A percentile compares a stretch with the other conserved stretches of the same genome.
Evolutionary conservation across 2,888 invertebrate species (phyloP).

Genomic region (Meta bourneti): DNA sequence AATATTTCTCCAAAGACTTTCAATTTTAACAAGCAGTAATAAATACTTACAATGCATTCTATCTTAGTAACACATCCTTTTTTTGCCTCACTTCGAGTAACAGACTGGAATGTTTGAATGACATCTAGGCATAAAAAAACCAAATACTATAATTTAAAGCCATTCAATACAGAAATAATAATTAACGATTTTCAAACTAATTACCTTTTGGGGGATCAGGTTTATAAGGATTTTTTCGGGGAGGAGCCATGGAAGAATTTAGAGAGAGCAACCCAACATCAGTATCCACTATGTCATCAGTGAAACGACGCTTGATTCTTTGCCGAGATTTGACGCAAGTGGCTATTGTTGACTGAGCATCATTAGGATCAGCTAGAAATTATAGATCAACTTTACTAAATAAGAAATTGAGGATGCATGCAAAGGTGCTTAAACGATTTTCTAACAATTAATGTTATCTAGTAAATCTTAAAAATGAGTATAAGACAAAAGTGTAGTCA

Average conservation of each 20-base stretch:
- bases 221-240: conserved; percentile 27
- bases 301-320: conserved; percentile 68
- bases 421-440: not conserved
- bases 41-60: conserved; percentile 70
- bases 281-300: conserved; percentile 73
- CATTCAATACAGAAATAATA: not conserved
- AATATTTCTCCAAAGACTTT: too few relatives aligned
- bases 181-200: not conserved
- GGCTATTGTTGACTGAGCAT: conserved; percentile 69
- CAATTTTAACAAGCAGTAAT: not conserved
- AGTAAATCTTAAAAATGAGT: not conserved
- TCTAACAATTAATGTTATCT: not conserved
- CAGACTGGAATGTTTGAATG: conserved; percentile 55
- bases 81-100: conserved; percentile 64
- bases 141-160: not conserved
- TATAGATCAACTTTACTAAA: not conserved
- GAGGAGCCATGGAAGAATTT: conserved; percentile 49
- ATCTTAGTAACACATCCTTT: conserved; percentile 57
- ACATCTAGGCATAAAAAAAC: conserved; percentile 54
- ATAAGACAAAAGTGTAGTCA: not conserved
- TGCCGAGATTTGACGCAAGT: conserved; percentile 72
- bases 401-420: not conserved
- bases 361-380: conserved; percentile 25
- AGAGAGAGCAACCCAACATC: conserved; percentile 59
- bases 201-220: conserved; percentile 67